A percentile compares a stretch with the other conserved stretches of the same genome.
These are phyloP conservation scores for Petromus typicus DNA, from an alignment of 2,113 vertebrate species.

Conservation along the genomic window DNA sequence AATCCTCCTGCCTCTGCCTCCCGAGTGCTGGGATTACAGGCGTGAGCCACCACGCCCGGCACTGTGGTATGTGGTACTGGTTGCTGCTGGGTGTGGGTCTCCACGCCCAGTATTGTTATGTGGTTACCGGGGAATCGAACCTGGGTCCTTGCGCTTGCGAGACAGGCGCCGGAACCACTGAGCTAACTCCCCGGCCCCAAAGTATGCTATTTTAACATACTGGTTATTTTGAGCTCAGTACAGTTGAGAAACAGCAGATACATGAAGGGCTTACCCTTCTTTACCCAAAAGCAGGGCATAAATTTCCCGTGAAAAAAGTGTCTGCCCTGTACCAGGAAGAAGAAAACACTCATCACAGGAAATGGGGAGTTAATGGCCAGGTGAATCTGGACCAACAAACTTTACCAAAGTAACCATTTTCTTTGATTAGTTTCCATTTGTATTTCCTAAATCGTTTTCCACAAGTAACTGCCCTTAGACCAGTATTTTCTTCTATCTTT, in stretches of 20 bases:
- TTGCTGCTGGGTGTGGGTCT: too few relatives aligned
- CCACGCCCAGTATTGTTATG: too few relatives aligned
- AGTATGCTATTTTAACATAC: neutral
- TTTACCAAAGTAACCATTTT: neutral
- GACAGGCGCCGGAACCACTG: too few relatives aligned
- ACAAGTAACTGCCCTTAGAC: neutral
- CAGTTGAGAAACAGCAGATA: neutral
- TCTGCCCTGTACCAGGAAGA: neutral
- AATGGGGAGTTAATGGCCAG: neutral
- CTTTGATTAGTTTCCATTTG: neutral
- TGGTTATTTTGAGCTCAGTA: neutral
- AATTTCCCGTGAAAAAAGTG: neutral
- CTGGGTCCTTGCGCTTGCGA: too few relatives aligned
- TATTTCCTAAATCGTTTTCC: neutral
- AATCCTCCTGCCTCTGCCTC: too few relatives aligned
- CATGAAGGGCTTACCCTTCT: neutral
- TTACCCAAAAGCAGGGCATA: neutral
- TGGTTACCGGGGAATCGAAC: too few relatives aligned
- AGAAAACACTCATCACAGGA: neutral
- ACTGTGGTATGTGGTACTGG: too few relatives aligned
- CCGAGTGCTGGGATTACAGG: too few relatives aligned
- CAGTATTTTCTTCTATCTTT: neutral
- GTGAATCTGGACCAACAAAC: neutral
- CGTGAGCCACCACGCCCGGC: too few relatives aligned
- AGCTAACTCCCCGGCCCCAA: too few relatives aligned